These are phyloP conservation scores for Lagodon rhomboides DNA, from an alignment of 2,797 vertebrate genomes.

Conservation along the genomic window DNA sequence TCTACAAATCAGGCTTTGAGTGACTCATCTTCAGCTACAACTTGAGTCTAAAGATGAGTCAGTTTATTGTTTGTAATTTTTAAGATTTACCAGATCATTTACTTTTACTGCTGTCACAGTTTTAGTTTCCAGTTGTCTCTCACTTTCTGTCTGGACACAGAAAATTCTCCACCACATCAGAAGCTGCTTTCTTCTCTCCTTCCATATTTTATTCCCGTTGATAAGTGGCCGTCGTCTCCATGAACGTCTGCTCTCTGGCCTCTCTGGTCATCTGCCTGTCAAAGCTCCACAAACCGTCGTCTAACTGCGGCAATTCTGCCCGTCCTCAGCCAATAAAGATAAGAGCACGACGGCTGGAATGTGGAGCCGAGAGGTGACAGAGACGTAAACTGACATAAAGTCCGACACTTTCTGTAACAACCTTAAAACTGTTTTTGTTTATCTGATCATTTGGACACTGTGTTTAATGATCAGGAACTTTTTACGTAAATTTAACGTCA, in stretches of 20 bases:
- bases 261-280: conserved; percentile 55
- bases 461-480: not conserved
- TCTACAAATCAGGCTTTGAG: not conserved
- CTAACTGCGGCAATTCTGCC: conserved; percentile 64
- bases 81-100: conserved; percentile 61
- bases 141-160: conserved; percentile 30
- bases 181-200: conserved; percentile 19
- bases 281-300: conserved; percentile 57
- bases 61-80: conserved; percentile 48
- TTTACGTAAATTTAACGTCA: not conserved
- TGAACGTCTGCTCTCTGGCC: conserved; percentile 30
- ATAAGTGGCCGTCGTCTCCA: conserved; percentile 62
- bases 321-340: conserved; percentile 83
- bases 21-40: no score
- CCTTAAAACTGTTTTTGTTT: conserved; percentile 6
- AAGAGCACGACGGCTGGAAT: conserved; percentile 79
- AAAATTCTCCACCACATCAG: not conserved
- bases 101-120: conserved; percentile 56
- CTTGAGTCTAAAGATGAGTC: not conserved
- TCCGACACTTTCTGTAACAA: conserved; percentile 37
- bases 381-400: conserved; percentile 57
- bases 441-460: not conserved
- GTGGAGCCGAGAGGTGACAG: conserved; percentile 68
- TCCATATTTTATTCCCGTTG: conserved; percentile 44
- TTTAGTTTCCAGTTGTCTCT: not conserved